Evolutionary conservation across 2,888 invertebrate species (phyloP), one percentile per base, ranked within the genome.

Genomic region (Parnassius smintheus): DNA sequence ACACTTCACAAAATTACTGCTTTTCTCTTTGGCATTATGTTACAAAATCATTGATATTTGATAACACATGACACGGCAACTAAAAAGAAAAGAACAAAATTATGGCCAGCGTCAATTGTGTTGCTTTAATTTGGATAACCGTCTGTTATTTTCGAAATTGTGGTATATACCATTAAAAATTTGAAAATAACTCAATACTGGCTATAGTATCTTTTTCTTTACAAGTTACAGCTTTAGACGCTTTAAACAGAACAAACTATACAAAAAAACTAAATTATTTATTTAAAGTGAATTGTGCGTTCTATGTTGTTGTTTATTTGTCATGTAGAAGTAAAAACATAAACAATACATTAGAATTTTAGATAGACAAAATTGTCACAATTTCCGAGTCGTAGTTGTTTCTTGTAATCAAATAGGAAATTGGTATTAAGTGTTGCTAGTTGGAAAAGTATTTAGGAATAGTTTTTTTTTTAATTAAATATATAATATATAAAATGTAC

Each of bases 341-440:
- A 54, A n/a, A 22, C n/a, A 52, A 42, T n/a, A 50, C 55, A 58
- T 25, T 56, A 44, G 13, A 13, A 12, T 49, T 18, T 13, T 59
- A 41, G 18, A 59, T 64, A 64, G 60, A 49, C 12, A 13, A 61
- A 51, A n/a, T 22, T 45, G 1, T 35, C 44, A 25, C 11, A 53
- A 46, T 18, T 18, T 18, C n/a, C 59, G 50, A 59, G 50, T 45
- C 51, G 64, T 69, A 70, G 71, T 61, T 65, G 67, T 63, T 66
- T 70, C 48, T 55, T 68, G 62, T 71, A 65, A 62, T 68, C 55
- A 52, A 42, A 13, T 56, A 63, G 60, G 60, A 60, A 63, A 55
- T 59, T 59, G 56, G 46, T 48, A 44, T 35, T 64, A 56, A 60
- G 64, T 64, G 60, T 64, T 64, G 60, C 64, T 64, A 64, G 64